phyloP scores from a whole-genome alignment of 92 coral and sea anemone species.

The Metridium senile region DNA sequence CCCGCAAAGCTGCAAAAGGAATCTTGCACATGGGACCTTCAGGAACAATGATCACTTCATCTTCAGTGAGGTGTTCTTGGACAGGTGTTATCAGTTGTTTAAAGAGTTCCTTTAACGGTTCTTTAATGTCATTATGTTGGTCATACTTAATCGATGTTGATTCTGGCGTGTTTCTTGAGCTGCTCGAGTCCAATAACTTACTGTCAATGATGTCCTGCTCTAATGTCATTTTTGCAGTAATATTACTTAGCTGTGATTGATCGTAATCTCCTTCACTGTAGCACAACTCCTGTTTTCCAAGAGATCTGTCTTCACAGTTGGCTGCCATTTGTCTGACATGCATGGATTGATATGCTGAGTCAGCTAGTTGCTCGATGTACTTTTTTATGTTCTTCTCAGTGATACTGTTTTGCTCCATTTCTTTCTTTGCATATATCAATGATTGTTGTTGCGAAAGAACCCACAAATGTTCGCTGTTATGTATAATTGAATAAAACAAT shows the following conservation, averaged over 20 bases:
- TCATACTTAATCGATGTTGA: no score
- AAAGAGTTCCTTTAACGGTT: no score
- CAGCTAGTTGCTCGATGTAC: background rate
- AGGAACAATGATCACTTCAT: slow-evolving; percentile 25
- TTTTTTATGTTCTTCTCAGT: no score
- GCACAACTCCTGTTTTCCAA: background rate
- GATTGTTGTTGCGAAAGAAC: background rate
- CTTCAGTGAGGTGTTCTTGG: no score
- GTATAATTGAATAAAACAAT: background rate
- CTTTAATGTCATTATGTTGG: no score
- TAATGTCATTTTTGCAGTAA: no score
- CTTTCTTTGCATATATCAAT: background rate
- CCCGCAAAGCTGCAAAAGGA: no score
- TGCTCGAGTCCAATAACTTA: background rate
- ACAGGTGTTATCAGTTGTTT: no score
- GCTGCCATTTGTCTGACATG: no score
- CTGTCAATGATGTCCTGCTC: no score
- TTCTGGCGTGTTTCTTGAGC: background rate
- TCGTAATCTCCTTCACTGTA: background rate
- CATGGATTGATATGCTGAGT: background rate
- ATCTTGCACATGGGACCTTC: slow-evolving; percentile 22
- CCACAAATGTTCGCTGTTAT: background rate
- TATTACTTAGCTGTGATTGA: background rate
- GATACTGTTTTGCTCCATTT: background rate
- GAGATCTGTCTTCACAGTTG: no score